These are phyloP conservation scores for Callinectes sapidus DNA, from an alignment of 2,888 invertebrate species.

Conservation along the genomic window DNA sequence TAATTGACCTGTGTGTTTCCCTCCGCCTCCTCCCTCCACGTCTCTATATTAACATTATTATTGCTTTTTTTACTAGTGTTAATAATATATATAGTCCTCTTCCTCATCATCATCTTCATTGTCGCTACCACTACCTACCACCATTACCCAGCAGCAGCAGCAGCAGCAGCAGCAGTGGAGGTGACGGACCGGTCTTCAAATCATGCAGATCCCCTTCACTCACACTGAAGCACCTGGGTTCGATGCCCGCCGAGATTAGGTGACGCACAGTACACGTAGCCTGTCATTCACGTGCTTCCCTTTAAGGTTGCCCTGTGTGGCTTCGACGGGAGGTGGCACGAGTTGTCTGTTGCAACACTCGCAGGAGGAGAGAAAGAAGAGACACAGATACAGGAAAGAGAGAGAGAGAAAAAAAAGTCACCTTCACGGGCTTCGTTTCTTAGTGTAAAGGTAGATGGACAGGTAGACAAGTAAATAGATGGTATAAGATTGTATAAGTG, in stretches of 20 bases:
- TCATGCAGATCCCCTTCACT: neutral
- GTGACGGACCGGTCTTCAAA: neutral
- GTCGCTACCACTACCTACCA: too few relatives aligned
- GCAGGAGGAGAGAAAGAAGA: neutral
- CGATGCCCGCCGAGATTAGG: neutral
- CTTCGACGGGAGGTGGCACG: neutral
- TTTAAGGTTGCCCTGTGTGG: neutral
- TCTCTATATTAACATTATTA: too few relatives aligned
- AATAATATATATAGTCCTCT: neutral
- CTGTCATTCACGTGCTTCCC: neutral
- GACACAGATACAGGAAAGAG: neutral
- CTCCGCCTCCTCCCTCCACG: too few relatives aligned
- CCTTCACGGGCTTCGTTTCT: neutral
- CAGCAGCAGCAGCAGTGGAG: neutral
- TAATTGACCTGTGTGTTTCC: too few relatives aligned
- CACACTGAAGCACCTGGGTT: conserved; percentile 8
- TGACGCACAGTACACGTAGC: too few relatives aligned
- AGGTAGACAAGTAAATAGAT: neutral
- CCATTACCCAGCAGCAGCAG: neutral
- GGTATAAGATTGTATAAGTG: neutral
- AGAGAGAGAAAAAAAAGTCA: neutral
- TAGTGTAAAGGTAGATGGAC: neutral
- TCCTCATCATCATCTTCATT: neutral
- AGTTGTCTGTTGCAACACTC: neutral
- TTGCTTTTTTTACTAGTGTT: neutral